These are phyloP conservation scores for Papilio gigon DNA, from an alignment of 2,888 invertebrate genomes.

Conservation along the genomic window DNA sequence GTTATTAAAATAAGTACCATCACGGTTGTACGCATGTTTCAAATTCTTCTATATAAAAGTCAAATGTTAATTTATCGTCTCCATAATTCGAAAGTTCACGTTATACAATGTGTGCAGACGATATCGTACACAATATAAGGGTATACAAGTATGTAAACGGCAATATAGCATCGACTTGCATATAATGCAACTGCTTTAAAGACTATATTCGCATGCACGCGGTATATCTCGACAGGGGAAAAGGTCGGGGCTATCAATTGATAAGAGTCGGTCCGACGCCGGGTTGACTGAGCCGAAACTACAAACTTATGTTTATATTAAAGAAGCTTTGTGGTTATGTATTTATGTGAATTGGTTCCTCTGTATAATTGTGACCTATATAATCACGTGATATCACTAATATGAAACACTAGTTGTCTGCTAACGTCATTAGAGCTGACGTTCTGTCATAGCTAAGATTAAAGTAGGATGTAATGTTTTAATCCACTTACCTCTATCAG, in stretches of 20 bases:
- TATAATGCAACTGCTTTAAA: slow-evolving; percentile 45
- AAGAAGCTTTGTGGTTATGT: slow-evolving; percentile 39
- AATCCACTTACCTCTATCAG: no score
- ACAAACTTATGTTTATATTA: slow-evolving; percentile 53
- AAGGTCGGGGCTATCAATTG: slow-evolving; percentile 77
- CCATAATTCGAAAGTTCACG: slow-evolving; percentile 28
- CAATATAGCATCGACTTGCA: slow-evolving; percentile 44
- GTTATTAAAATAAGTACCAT: no score
- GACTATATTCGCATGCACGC: slow-evolving; percentile 44
- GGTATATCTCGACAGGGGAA: slow-evolving; percentile 58
- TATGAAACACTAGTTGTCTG: slow-evolving; percentile 20
- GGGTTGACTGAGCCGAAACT: slow-evolving; percentile 65
- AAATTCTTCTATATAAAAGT: neutral
- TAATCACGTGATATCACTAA: slow-evolving; percentile 26
- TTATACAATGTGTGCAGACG: slow-evolving; percentile 39
- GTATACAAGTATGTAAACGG: slow-evolving; percentile 43
- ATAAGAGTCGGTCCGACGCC: slow-evolving; percentile 66
- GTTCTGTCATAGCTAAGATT: slow-evolving; percentile 2
- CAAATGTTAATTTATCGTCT: slow-evolving; percentile 34
- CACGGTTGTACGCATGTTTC: no score
- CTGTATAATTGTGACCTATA: slow-evolving; percentile 26
- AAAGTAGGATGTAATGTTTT: neutral
- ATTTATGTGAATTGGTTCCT: slow-evolving; percentile 24
- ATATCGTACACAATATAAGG: slow-evolving; percentile 49
- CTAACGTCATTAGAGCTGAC: slow-evolving; percentile 32